Percentiles rank a stretch among this genome's conserved stretches.
These are phyloP conservation scores for Pterois miles DNA, from an alignment of 2,797 vertebrate species.

Conservation along the genomic window DNA sequence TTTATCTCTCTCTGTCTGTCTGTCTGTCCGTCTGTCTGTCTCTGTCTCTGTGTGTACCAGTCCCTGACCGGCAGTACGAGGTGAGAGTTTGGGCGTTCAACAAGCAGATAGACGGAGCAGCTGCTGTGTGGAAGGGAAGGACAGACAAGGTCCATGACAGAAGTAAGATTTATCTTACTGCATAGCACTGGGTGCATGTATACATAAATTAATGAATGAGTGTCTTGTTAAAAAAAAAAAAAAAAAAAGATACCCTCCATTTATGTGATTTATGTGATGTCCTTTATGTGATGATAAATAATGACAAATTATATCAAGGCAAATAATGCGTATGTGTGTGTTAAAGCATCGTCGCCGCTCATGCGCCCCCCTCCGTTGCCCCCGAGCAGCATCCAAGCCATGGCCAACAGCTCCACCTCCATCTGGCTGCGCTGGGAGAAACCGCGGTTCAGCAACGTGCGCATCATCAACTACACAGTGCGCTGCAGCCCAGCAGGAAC, in stretches of 20 bases:
- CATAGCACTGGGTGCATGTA: neutral
- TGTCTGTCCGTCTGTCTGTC: no score
- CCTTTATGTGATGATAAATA: neutral
- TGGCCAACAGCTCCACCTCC: constrained; percentile 93
- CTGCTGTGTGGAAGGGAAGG: constrained; percentile 94
- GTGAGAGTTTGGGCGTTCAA: constrained; percentile 94
- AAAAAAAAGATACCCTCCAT: neutral
- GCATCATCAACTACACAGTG: constrained; percentile 95
- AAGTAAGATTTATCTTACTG: constrained; percentile 72
- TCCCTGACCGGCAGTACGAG: constrained; percentile 91
- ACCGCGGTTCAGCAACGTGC: constrained; percentile 90
- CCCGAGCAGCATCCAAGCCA: constrained; percentile 90
- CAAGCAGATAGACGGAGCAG: constrained; percentile 92
- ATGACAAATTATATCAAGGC: neutral
- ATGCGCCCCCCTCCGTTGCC: constrained; percentile 88
- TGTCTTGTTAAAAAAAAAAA: neutral
- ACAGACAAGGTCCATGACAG: constrained; percentile 86
- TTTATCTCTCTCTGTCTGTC: neutral
- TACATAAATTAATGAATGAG: neutral
- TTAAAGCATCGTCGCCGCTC: constrained; percentile 54
- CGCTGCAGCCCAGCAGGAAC: constrained; percentile 94
- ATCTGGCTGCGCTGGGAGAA: constrained; percentile 97
- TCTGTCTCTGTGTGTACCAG: constrained; percentile 81
- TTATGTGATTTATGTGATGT: no score
- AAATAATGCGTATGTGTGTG: constrained; percentile 13